Conservation (phyloP, 2,797 vertebrate genomes). For the Okamejei kenojei region DNA sequence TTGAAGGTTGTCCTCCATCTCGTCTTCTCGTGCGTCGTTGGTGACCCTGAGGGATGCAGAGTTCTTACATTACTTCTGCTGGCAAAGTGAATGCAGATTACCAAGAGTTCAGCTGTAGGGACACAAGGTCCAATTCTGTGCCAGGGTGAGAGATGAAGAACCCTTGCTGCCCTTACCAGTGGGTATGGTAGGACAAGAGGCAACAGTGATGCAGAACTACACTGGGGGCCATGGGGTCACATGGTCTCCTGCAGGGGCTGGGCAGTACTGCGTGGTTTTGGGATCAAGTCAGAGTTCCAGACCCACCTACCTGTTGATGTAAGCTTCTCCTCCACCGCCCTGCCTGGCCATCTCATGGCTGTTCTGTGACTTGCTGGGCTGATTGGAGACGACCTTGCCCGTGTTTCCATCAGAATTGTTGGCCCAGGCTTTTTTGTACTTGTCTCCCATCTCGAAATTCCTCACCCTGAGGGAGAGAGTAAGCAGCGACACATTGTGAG, state of each 20-base stretch:
- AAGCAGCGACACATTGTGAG: constrained; percentile 40
- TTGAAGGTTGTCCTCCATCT: constrained; percentile 92
- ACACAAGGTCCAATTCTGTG: neutral
- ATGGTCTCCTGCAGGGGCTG: too few species aligned
- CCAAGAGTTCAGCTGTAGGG: neutral
- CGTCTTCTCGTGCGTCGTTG: constrained; percentile 87
- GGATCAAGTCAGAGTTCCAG: neutral
- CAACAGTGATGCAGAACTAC: too few species aligned
- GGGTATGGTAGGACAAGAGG: neutral
- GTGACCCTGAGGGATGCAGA: constrained; percentile 68
- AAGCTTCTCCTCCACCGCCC: constrained; percentile 54
- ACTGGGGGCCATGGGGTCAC: too few species aligned
- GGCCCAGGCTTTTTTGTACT: constrained; percentile 81
- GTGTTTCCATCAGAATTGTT: constrained; percentile 51
- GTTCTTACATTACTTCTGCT: neutral
- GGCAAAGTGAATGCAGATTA: neutral
- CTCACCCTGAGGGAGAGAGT: constrained; percentile 65
- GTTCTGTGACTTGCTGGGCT: constrained; percentile 65
- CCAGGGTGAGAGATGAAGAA: neutral
- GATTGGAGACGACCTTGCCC: constrained; percentile 65
- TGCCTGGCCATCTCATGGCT: constrained; percentile 54
- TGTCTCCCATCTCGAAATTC: constrained; percentile 75
- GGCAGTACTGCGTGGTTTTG: too few species aligned
- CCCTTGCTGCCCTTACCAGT: neutral
- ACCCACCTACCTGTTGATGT: constrained; percentile 73